Percentiles rank a stretch among this genome's conserved stretches.
Conservation (phyloP, 2,113 vertebrate species). For the Merops nubicus region DNA sequence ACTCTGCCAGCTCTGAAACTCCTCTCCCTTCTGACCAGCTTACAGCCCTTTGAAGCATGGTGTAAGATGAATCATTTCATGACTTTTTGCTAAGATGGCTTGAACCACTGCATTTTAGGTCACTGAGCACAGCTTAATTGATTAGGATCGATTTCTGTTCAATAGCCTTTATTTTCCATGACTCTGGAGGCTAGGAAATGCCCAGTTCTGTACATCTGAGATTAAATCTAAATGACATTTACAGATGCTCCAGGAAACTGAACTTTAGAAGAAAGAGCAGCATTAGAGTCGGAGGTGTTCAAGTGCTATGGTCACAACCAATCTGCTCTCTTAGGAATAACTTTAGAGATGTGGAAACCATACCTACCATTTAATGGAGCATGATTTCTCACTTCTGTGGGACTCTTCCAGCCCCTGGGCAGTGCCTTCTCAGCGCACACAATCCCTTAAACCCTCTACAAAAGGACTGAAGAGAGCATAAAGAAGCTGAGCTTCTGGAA, state of each 20-base stretch:
- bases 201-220: not conserved
- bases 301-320: not conserved
- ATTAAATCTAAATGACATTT: not conserved
- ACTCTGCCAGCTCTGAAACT: not conserved
- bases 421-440: not conserved
- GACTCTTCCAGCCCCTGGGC: not conserved
- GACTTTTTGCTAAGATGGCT: not conserved
- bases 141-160: constrained; percentile 34
- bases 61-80: not conserved
- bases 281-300: not conserved
- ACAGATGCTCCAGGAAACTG: not conserved
- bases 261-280: not conserved
- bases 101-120: constrained; percentile 9
- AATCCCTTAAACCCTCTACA: not conserved
- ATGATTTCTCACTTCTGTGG: not conserved
- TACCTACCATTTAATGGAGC: not conserved
- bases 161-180: not conserved
- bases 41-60: not conserved
- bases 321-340: not conserved
- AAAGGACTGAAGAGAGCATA: not conserved
- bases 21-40: not conserved
- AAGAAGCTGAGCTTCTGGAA: constrained; percentile 30
- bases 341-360: not conserved
- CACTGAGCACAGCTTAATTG: constrained; percentile 16
- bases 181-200: not conserved